These are phyloP conservation scores for Hydrolagus affinis DNA, from an alignment of 2,113 vertebrate species.

Conservation along the genomic window DNA sequence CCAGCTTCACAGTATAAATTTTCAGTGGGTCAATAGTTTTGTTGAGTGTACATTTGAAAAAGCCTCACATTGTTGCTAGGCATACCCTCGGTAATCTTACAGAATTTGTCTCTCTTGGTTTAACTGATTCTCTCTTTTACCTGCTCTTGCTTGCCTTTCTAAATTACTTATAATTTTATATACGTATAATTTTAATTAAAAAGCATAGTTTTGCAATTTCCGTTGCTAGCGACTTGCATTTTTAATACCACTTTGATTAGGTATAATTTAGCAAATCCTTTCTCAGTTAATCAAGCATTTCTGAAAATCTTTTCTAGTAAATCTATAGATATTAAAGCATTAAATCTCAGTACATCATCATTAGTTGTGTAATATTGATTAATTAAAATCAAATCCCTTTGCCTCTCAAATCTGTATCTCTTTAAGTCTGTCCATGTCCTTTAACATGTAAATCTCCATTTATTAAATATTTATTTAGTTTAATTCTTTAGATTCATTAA, in stretches of 20 bases:
- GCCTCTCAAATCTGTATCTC: background rate
- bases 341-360: background rate
- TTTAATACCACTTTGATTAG: background rate
- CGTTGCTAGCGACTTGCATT: background rate
- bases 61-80: too few relatives aligned
- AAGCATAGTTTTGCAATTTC: background rate
- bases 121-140: too few relatives aligned
- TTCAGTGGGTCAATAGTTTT: too few relatives aligned
- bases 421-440: background rate
- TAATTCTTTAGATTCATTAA: slow-evolving; percentile 8
- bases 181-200: too few relatives aligned
- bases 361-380: background rate
- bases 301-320: background rate
- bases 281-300: background rate
- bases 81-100: too few relatives aligned
- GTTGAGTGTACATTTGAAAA: too few relatives aligned
- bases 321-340: background rate
- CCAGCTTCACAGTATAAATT: too few relatives aligned
- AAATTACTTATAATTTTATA: too few relatives aligned
- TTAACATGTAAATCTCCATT: background rate
- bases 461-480: background rate
- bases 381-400: slow-evolving; percentile 11
- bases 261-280: background rate
- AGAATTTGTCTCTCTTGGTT: too few relatives aligned
- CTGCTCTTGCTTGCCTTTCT: too few relatives aligned